Conservation (phyloP, 2,888 invertebrate genomes). For the Teleiodes luculella region DNA sequence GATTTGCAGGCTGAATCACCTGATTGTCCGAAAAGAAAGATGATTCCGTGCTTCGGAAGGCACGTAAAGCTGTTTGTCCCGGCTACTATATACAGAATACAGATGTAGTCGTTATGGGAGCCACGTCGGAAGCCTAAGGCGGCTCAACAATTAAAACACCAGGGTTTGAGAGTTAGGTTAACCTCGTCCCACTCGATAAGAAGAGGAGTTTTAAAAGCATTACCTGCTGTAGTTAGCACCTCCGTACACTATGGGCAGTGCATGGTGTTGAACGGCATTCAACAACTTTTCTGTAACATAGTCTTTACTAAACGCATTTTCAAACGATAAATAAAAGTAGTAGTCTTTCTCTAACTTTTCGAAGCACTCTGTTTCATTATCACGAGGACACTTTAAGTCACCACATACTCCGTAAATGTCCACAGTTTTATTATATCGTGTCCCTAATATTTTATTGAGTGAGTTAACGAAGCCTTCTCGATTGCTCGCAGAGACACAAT, state of each 20-base stretch:
- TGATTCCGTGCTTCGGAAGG: no score
- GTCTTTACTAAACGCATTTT: conserved; percentile 44
- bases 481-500: conserved; percentile 36
- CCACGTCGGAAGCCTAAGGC: no score
- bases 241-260: not conserved
- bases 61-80: no score
- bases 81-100: no score
- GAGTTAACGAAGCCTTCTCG: conserved; percentile 33
- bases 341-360: conserved; percentile 38
- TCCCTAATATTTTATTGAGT: conserved; percentile 31
- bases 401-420: conserved; percentile 52
- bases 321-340: conserved; percentile 50
- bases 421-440: conserved; percentile 27
- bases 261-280: not conserved
- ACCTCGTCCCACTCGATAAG: no score
- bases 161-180: no score
- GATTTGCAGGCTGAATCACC: no score
- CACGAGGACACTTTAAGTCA: conserved; percentile 8
- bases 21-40: no score
- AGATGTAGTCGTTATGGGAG: no score
- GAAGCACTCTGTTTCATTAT: conserved; percentile 20
- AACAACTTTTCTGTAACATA: conserved; percentile 51
- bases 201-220: not conserved
- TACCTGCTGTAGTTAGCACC: not conserved
- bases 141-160: no score